Percentiles rank a stretch among this genome's conserved stretches.
These are phyloP conservation scores for Xestia c-nigrum DNA, from an alignment of 2,888 invertebrate species.

Conservation along the genomic window DNA sequence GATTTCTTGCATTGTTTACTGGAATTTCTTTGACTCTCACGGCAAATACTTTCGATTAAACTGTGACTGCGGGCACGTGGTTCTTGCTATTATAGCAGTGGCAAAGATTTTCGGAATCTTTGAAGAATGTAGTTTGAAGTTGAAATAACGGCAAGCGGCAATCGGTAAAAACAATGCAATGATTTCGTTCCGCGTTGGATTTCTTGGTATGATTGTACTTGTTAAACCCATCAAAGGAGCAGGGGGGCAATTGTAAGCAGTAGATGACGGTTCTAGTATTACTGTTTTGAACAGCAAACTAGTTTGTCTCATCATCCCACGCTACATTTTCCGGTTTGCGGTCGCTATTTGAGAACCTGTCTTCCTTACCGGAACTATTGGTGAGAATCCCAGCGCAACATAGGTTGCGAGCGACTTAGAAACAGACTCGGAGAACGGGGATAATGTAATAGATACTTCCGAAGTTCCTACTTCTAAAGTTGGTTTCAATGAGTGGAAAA, in stretches of 20 bases:
- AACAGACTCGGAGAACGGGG: too few relatives aligned
- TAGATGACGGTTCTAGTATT: background rate
- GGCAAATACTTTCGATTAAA: background rate
- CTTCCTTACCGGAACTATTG: conserved; percentile 25
- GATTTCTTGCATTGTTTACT: conserved; percentile 60
- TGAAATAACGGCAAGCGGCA: background rate
- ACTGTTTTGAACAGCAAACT: background rate
- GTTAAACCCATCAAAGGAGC: background rate
- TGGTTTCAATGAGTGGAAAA: background rate
- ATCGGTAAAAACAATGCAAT: background rate
- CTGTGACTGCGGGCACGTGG: background rate
- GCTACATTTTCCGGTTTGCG: conserved; percentile 23
- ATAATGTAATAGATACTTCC: background rate
- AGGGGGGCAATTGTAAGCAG: background rate
- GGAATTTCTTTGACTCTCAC: conserved; percentile 34
- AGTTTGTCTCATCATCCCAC: conserved; percentile 9
- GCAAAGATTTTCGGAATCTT: background rate
- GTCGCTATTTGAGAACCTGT: conserved; percentile 29
- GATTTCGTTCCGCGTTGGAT: background rate
- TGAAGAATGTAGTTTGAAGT: background rate
- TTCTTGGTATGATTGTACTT: background rate
- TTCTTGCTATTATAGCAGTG: background rate
- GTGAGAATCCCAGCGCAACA: background rate
- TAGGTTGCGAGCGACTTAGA: background rate
- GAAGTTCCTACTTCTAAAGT: background rate